Conservation (phyloP, 2,888 invertebrate genomes). For the Cantharis flavilabris region DNA sequence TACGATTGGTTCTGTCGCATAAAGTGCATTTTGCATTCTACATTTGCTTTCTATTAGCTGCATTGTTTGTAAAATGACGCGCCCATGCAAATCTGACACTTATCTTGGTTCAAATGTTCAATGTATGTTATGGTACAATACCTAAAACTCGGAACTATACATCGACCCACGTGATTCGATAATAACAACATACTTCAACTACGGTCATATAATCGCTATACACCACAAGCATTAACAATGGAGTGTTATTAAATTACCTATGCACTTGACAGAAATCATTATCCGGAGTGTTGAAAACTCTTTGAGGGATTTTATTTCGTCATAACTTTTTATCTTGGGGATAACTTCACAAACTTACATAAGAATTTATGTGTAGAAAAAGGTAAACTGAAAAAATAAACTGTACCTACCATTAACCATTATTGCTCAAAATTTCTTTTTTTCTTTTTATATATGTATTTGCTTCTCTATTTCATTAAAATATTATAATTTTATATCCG, state of each 20-base stretch:
- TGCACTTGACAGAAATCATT: not conserved
- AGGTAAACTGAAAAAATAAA: too few relatives aligned
- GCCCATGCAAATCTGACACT: slow-evolving; percentile 20
- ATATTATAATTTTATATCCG: too few relatives aligned
- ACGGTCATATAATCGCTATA: not conserved
- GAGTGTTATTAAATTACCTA: not conserved
- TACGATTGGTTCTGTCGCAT: not conserved
- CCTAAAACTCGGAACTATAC: slow-evolving; percentile 8
- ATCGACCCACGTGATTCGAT: slow-evolving; percentile 6
- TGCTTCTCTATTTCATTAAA: too few relatives aligned
- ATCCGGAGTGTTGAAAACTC: not conserved
- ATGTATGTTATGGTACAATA: not conserved
- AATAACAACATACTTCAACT: slow-evolving; percentile 4
- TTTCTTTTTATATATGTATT: too few relatives aligned
- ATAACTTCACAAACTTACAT: not conserved
- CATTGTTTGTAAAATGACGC: slow-evolving; percentile 27
- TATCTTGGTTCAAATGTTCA: slow-evolving; percentile 3
- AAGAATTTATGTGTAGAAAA: not conserved
- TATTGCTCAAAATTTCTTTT: too few relatives aligned
- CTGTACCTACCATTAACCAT: too few relatives aligned
- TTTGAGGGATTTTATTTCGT: not conserved
- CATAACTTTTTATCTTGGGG: not conserved
- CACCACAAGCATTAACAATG: not conserved
- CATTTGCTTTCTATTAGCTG: slow-evolving; percentile 25
- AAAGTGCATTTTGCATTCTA: slow-evolving; percentile 21